Evolutionary conservation across 2,797 vertebrate genomes (phyloP).

Genomic region (Enteromius paludinosus): DNA sequence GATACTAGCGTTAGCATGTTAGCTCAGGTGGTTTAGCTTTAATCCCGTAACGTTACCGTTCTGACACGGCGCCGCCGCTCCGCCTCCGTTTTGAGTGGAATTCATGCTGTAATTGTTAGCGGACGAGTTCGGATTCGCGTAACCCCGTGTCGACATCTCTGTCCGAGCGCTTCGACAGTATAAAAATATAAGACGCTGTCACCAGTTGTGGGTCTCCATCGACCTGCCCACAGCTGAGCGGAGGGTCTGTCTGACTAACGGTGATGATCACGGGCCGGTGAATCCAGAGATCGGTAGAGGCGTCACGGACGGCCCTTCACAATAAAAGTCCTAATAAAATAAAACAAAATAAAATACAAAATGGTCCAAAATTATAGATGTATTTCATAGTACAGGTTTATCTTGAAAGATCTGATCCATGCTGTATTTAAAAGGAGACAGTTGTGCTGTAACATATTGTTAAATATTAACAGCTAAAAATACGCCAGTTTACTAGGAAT

Average conservation of each 20-base stretch:
- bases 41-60: slow-evolving; percentile 78
- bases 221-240: slow-evolving; percentile 34
- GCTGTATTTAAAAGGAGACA: not conserved
- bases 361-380: not conserved
- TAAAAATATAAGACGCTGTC: slow-evolving; percentile 60
- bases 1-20: not conserved
- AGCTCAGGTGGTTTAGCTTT: slow-evolving; percentile 11
- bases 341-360: not conserved
- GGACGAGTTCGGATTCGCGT: slow-evolving; percentile 68
- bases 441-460: not conserved
- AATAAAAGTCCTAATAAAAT: slow-evolving; percentile 48
- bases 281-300: not conserved
- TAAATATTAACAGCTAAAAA: not conserved
- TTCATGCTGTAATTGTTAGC: slow-evolving; percentile 67
- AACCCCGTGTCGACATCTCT: slow-evolving; percentile 78
- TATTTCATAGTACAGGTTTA: not conserved
- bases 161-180: slow-evolving; percentile 41
- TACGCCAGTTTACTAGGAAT: not conserved
- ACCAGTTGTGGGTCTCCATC: slow-evolving; percentile 51
- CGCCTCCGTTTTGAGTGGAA: slow-evolving; percentile 73
- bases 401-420: not conserved
- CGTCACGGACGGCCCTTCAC: slow-evolving; percentile 41
- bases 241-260: slow-evolving; percentile 34
- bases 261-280: slow-evolving; percentile 1
- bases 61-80: slow-evolving; percentile 62